phyloP scores from a whole-genome alignment of 2,888 invertebrate species.

The Cataglyphis livida region DNA sequence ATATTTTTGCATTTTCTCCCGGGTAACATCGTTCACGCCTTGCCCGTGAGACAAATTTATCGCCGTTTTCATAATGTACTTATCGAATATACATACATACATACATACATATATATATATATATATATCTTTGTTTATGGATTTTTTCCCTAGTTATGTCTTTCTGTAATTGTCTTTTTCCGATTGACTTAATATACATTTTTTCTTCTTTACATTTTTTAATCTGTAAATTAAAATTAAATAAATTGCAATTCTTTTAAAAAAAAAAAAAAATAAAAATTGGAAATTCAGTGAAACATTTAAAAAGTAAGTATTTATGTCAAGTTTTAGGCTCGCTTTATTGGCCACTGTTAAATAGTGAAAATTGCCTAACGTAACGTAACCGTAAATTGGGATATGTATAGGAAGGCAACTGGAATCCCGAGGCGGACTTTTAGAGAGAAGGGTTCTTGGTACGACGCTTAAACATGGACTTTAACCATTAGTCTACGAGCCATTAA shows the following conservation, averaged over 20 bases:
- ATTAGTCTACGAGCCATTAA: conserved; percentile 74
- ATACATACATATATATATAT: background rate
- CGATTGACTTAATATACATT: background rate
- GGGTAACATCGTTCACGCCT: conserved; percentile 1
- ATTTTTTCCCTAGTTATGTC: background rate
- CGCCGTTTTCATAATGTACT: conserved; percentile 2
- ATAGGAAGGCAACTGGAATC: conserved; percentile 45
- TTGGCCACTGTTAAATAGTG: background rate
- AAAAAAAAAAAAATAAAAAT: background rate
- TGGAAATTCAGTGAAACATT: background rate
- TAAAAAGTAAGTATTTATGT: background rate
- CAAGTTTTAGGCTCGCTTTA: background rate
- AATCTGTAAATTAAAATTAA: background rate
- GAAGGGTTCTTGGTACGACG: conserved; percentile 56
- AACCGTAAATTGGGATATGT: conserved; percentile 38
- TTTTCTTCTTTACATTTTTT: background rate
- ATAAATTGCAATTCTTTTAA: background rate
- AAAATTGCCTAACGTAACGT: conserved; percentile 13
- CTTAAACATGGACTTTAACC: conserved; percentile 66
- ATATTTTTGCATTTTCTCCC: conserved; percentile 50
- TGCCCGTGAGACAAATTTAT: conserved; percentile 38
- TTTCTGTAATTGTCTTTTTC: background rate
- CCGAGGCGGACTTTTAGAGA: conserved; percentile 40
- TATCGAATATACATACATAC: background rate
- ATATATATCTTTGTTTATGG: background rate